Evolutionary conservation across 2,113 vertebrate species (phyloP).

Genomic region (Nyctereutes procyonoides): DNA sequence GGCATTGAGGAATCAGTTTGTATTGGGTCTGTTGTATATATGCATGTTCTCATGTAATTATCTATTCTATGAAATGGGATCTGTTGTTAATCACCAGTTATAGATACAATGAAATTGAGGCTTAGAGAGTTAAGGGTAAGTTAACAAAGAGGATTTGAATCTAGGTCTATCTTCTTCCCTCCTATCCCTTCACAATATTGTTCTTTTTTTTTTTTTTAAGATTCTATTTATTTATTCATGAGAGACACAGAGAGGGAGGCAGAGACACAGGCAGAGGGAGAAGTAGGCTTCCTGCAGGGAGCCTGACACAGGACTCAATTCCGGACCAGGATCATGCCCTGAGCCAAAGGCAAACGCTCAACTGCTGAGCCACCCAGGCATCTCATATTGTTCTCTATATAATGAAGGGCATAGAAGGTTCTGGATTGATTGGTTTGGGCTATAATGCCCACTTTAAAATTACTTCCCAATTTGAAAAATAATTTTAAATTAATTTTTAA

Average conservation of each 20-base stretch:
- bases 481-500: neutral
- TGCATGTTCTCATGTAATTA: neutral
- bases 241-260: no score
- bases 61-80: neutral
- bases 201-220: neutral
- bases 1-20: neutral
- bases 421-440: neutral
- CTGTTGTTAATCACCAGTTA: neutral
- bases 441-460: no score
- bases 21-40: neutral
- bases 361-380: no score
- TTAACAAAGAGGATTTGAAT: constrained; percentile 18
- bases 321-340: no score
- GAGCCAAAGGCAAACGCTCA: no score
- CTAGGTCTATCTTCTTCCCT: neutral
- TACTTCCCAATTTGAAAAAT: neutral
- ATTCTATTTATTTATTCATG: no score
- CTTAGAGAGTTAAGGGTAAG: neutral
- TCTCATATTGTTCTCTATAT: neutral
- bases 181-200: neutral
- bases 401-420: neutral
- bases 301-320: no score
- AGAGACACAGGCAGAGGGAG: no score
- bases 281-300: no score
- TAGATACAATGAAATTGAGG: neutral